Percentiles rank a stretch among this genome's conserved stretches.
These are phyloP conservation scores for Acrossocheilus fasciatus DNA, from an alignment of 2,797 vertebrate genomes.

Conservation along the genomic window DNA sequence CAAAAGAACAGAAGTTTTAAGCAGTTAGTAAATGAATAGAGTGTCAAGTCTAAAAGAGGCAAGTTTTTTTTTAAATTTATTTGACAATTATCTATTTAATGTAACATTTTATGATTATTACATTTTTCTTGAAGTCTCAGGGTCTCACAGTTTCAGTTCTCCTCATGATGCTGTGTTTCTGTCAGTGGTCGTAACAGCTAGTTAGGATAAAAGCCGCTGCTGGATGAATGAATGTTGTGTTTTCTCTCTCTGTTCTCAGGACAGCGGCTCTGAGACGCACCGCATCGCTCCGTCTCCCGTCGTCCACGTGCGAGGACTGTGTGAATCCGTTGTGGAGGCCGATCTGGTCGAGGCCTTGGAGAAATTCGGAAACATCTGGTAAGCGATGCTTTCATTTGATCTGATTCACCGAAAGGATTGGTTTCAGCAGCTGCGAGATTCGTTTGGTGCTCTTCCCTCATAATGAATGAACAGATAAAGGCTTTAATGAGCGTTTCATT, in stretches of 20 bases:
- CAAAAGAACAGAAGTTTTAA: too few relatives aligned
- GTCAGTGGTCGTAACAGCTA: too few relatives aligned
- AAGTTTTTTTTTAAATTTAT: too few relatives aligned
- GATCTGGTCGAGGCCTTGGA: conserved; percentile 95
- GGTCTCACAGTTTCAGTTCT: too few relatives aligned
- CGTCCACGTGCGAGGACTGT: conserved; percentile 93
- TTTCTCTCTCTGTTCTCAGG: conserved; percentile 65
- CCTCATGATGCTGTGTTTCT: too few relatives aligned
- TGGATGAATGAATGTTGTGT: neutral
- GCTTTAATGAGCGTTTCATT: neutral
- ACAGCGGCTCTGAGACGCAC: conserved; percentile 78
- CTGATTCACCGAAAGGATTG: neutral
- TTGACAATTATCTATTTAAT: too few relatives aligned
- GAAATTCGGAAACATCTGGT: conserved; percentile 97
- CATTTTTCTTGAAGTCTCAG: too few relatives aligned
- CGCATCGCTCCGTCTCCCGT: conserved; percentile 94
- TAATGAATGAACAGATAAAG: neutral
- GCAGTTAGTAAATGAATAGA: too few relatives aligned
- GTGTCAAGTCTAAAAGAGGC: too few relatives aligned
- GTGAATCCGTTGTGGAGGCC: conserved; percentile 95
- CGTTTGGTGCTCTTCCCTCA: neutral
- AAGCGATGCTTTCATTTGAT: conserved; percentile 54
- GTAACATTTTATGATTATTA: too few relatives aligned
- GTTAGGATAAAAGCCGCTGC: neutral
- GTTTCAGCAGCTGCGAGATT: neutral